These are phyloP conservation scores for Rhopalosiphum maidis DNA, from an alignment of 1,140 invertebrate genomes.

Conservation along the genomic window DNA sequence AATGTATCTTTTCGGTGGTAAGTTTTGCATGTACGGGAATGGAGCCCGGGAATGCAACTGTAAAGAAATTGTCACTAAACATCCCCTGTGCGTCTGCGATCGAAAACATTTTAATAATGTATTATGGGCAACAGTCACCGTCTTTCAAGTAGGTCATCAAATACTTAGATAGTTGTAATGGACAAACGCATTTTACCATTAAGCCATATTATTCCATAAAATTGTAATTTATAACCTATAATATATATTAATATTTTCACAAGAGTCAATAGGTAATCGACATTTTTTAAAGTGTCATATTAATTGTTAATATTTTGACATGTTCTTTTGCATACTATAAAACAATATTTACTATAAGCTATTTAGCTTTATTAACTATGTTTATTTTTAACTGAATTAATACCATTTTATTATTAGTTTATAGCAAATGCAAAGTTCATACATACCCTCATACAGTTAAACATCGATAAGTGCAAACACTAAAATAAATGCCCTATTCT, in stretches of 20 bases:
- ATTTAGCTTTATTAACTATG: not conserved
- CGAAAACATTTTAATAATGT: conserved; percentile 97
- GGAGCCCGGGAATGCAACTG: conserved; percentile 89
- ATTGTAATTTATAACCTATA: not conserved
- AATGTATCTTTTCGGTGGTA: conserved; percentile 98
- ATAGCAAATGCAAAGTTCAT: not conserved
- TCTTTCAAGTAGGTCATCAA: conserved; percentile 87
- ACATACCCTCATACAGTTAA: not conserved
- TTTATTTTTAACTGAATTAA: not conserved
- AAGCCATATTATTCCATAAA: not conserved
- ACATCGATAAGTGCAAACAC: not conserved
- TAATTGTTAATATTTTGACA: not conserved
- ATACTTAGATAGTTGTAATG: conserved; percentile 17
- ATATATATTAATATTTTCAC: not conserved
- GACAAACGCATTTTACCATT: conserved; percentile 48
- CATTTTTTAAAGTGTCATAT: not conserved
- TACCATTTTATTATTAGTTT: not conserved
- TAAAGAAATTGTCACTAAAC: conserved; percentile 83
- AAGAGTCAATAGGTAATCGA: not conserved
- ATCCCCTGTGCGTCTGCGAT: conserved; percentile 90
- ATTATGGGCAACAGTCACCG: conserved; percentile 93
- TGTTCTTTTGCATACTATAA: not conserved
- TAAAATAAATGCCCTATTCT: not conserved
- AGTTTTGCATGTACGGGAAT: conserved; percentile 95
- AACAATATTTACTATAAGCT: not conserved